Evolutionary conservation across 2,888 invertebrate genomes (phyloP).

Genomic region (Bhutanitis thaidina): DNA sequence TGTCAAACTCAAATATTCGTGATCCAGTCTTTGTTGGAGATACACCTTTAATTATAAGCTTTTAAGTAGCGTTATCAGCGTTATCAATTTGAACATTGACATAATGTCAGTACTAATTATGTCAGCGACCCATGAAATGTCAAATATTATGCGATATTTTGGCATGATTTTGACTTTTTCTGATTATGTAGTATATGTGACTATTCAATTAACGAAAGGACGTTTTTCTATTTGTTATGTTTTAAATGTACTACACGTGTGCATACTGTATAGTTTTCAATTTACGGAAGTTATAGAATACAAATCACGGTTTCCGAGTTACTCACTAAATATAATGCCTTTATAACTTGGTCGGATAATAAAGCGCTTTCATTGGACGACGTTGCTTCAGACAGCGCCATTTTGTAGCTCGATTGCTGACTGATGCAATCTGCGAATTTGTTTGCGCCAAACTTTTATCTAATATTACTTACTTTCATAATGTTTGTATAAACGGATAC

Average conservation of each 20-base stretch:
- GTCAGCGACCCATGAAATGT: slow-evolving; percentile 8
- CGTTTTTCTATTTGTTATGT: too few species aligned
- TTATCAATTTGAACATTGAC: slow-evolving; percentile 16
- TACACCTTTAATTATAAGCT: background rate
- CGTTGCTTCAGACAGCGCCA: slow-evolving; percentile 58
- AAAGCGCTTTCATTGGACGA: slow-evolving; percentile 67
- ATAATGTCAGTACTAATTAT: background rate
- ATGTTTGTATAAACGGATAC: background rate
- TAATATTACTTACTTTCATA: background rate
- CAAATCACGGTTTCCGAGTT: too few species aligned
- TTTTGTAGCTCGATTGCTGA: slow-evolving; percentile 66
- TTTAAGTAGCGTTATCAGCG: slow-evolving; percentile 3
- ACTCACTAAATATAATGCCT: slow-evolving; percentile 7
- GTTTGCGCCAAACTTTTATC: slow-evolving; percentile 34
- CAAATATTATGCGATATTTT: slow-evolving; percentile 8
- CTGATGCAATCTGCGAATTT: slow-evolving; percentile 58
- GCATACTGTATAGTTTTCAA: background rate
- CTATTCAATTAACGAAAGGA: too few species aligned
- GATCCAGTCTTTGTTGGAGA: too few species aligned
- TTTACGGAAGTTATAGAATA: too few species aligned
- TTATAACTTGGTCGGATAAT: slow-evolving; percentile 47
- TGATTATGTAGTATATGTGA: too few species aligned
- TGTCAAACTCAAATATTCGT: background rate
- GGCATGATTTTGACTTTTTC: too few species aligned
- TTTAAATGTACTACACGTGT: too few species aligned